phyloP scores from a whole-genome alignment of 2,113 vertebrate species.

The Gopherus evgoodei region DNA sequence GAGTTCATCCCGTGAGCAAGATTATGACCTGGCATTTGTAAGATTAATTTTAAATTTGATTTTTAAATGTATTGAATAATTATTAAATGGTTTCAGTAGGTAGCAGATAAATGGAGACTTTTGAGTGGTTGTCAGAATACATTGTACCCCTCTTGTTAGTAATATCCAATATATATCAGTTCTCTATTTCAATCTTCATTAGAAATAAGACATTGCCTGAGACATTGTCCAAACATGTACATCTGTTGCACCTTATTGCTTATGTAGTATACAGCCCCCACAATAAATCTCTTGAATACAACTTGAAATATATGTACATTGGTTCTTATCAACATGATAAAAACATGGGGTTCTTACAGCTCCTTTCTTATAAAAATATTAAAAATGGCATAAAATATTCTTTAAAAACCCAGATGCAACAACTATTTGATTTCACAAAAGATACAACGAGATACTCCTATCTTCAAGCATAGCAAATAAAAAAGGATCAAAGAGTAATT shows the following conservation, averaged over 20 bases:
- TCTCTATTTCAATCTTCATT: slow-evolving; percentile 30
- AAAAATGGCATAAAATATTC: slow-evolving; percentile 23
- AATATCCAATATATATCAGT: background rate
- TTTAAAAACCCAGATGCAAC: background rate
- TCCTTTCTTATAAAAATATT: background rate
- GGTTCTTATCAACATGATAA: slow-evolving; percentile 29
- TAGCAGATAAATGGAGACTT: background rate
- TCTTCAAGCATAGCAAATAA: slow-evolving; percentile 18
- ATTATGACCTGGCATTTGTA: background rate
- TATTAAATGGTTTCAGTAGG: background rate
- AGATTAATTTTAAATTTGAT: background rate
- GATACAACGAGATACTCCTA: background rate
- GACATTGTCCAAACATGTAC: background rate
- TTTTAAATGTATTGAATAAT: background rate
- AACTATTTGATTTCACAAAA: slow-evolving; percentile 24
- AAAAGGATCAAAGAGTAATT: slow-evolving; percentile 23
- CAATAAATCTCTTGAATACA: background rate
- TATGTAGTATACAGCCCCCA: background rate
- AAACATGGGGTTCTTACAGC: slow-evolving; percentile 5
- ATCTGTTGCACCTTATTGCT: background rate
- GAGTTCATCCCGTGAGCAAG: background rate
- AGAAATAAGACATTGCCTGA: slow-evolving; percentile 24
- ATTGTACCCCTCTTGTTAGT: background rate
- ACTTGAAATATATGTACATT: background rate
- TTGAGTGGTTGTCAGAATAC: background rate